Evolutionary conservation across 2,888 invertebrate genomes (phyloP).

Genomic region (Poecilobothrus nobilitatus): DNA sequence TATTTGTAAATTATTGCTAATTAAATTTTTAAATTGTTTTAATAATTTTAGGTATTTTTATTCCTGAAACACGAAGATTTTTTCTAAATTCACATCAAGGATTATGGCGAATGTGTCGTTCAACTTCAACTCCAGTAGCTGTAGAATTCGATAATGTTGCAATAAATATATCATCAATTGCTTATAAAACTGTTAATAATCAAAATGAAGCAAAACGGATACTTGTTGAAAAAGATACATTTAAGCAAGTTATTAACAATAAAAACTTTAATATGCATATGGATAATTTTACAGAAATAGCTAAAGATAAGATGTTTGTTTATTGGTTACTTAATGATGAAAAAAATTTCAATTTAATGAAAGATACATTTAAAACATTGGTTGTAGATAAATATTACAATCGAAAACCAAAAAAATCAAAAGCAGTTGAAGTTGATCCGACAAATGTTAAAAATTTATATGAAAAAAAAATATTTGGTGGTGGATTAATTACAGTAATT

Average conservation of each 20-base stretch:
- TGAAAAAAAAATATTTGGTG: slow-evolving; percentile 29
- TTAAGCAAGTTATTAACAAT: slow-evolving; percentile 29
- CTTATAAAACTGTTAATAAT: slow-evolving; percentile 30
- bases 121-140: slow-evolving; percentile 39
- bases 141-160: slow-evolving; percentile 50
- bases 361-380: slow-evolving; percentile 33
- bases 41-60: slow-evolving; percentile 47
- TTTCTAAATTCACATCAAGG: slow-evolving; percentile 62
- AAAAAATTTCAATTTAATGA: slow-evolving; percentile 33
- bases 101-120: slow-evolving; percentile 51
- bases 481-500: slow-evolving; percentile 31
- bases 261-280: slow-evolving; percentile 27
- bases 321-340: slow-evolving; percentile 39
- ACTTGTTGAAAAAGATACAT: slow-evolving; percentile 32
- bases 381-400: slow-evolving; percentile 24
- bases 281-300: slow-evolving; percentile 32
- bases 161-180: slow-evolving; percentile 48
- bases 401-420: slow-evolving; percentile 27
- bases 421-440: slow-evolving; percentile 34
- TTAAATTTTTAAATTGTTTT: no score
- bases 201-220: slow-evolving; percentile 34
- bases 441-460: slow-evolving; percentile 31
- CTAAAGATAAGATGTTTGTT: slow-evolving; percentile 38
- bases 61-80: slow-evolving; percentile 49
- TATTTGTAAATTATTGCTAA: no score